Conservation (phyloP, 2,888 invertebrate genomes). For the Lissocephala sabroskyi region DNA sequence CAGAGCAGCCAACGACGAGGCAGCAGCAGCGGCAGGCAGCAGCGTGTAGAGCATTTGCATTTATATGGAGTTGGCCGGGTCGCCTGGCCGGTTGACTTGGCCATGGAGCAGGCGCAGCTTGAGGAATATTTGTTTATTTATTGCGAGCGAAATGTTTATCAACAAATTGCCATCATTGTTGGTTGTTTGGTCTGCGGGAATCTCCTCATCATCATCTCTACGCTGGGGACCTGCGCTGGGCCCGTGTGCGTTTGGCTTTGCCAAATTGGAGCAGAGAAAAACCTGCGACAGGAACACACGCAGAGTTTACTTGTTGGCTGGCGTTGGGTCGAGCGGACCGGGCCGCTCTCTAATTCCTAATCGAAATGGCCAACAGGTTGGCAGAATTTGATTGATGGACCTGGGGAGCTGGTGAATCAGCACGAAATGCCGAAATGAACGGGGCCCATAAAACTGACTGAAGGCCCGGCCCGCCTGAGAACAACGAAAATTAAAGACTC, state of each 20-base stretch:
- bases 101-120: slow-evolving; percentile 36
- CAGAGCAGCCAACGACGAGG: slow-evolving; percentile 42
- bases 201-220: slow-evolving; percentile 12
- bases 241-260: slow-evolving; percentile 17
- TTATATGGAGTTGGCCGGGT: slow-evolving; percentile 46
- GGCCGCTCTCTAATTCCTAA: too few species aligned
- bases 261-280: slow-evolving; percentile 47
- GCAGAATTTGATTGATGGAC: too few species aligned
- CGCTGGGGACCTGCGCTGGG: slow-evolving; percentile 7
- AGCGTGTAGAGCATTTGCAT: slow-evolving; percentile 60
- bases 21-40: slow-evolving; percentile 39
- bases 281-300: slow-evolving; percentile 37
- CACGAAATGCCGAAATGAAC: too few species aligned
- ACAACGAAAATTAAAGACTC: too few species aligned
- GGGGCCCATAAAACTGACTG: too few species aligned
- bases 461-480: too few species aligned
- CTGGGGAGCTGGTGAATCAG: too few species aligned
- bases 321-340: too few species aligned
- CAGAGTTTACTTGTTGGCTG: slow-evolving; percentile 3
- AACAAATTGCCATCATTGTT: slow-evolving; percentile 68
- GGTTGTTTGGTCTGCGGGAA: slow-evolving; percentile 32
- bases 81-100: slow-evolving; percentile 6
- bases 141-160: slow-evolving; percentile 69
- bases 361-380: too few species aligned
- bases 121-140: slow-evolving; percentile 62